Evolutionary conservation across 2,113 vertebrate genomes (phyloP), one percentile per base, ranked within the genome.

Genomic region (Microtus richardsoni): DNA sequence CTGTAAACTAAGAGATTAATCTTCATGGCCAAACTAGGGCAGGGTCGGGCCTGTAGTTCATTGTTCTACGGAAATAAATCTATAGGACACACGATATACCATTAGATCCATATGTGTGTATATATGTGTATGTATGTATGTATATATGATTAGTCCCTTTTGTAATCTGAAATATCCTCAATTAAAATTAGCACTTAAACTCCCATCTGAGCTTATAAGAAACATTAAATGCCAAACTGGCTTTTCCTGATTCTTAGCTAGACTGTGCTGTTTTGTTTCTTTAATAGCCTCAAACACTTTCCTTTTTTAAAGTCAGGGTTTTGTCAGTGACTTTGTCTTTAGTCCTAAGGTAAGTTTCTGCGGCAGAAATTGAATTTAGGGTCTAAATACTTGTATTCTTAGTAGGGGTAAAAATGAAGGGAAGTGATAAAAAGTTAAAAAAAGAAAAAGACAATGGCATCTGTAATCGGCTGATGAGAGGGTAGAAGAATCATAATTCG

Each of bases 1-100:
- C 90, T 94, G 60, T 96, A 90, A 98, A 97, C 93, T 82, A 88
- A 47, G 93, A 54, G 84, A 96, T 96, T 97, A 97, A 97, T 96
- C 91, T 77, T 91, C 91, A 88, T 83, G 82, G 44, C 9, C 62
- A 97, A 97, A 98, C 54, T 92, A 98, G 98, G 97, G 70, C 85
- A 91, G 91, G 97, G 62, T 84, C 36, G 91, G 39, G 14, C 1
- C 16, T 92, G 97, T 88, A 89, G 49, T 77, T 8, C 0, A 36
- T 90, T 97, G 95, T 94, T 87, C 91, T 83, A 33, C 12, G 87
- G 41, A 88, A 89, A 88, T 93, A 96, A 97, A 95, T 49, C 73
- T 13, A 83, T 36, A 30, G 28, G 70, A 89, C 21, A 92, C 74
- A 92, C 88, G 88, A 80, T 71, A 92, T 52, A 91, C 30, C 62